phyloP scores from a whole-genome alignment of 2,797 vertebrate genomes.

The Brotula barbata region DNA sequence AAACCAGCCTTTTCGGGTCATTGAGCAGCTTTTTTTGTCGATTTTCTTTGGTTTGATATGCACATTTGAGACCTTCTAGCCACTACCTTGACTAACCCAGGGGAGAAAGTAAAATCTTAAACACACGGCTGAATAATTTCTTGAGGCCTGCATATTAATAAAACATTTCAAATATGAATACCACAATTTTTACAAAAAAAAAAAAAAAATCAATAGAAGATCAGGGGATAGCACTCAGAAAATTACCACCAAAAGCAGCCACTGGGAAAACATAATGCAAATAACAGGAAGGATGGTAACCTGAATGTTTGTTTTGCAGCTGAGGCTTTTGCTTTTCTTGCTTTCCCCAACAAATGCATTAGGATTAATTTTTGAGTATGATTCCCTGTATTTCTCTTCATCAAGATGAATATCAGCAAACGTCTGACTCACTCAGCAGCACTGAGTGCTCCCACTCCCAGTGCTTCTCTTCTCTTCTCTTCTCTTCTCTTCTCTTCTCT shows the following conservation, averaged over 20 bases:
- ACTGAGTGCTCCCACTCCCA: slow-evolving; percentile 37
- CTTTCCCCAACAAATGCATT: slow-evolving; percentile 36
- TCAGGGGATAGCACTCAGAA: background rate
- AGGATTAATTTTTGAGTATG: slow-evolving; percentile 26
- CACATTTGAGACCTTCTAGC: slow-evolving; percentile 30
- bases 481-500: slow-evolving; percentile 32
- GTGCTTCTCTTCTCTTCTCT: slow-evolving; percentile 16
- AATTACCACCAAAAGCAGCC: slow-evolving; percentile 19
- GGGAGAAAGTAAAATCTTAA: background rate
- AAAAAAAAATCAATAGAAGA: background rate
- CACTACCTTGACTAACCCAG: slow-evolving; percentile 19
- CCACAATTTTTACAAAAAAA: background rate
- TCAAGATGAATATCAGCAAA: slow-evolving; percentile 44
- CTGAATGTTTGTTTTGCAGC: slow-evolving; percentile 22
- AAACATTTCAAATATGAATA: slow-evolving; percentile 8
- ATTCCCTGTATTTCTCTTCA: background rate
- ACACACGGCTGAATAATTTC: background rate
- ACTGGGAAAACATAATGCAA: slow-evolving; percentile 2
- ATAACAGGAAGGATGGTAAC: background rate
- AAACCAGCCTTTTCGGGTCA: slow-evolving; percentile 21
- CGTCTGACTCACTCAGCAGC: slow-evolving; percentile 55
- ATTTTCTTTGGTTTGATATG: slow-evolving; percentile 49
- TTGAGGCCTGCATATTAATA: too few species aligned
- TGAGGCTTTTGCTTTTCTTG: slow-evolving; percentile 1
- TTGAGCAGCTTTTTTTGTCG: slow-evolving; percentile 24